Base-by-base conservation (phyloP, 2,113 vertebrate species). In the Centropus unirufus region DNA sequence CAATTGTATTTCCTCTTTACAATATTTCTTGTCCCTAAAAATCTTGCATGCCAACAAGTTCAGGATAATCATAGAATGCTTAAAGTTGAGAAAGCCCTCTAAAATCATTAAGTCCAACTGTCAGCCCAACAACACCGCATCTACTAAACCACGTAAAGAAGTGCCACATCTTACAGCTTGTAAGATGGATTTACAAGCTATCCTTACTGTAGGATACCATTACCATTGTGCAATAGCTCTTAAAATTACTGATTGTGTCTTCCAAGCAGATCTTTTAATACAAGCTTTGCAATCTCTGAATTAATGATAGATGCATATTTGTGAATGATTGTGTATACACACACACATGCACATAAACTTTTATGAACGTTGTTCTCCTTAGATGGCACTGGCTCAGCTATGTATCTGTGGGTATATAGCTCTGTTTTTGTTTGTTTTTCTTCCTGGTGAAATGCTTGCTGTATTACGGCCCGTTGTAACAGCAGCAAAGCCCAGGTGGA, bases 191-290 rank as follows among this genome's bases (percentile, higher is more conserved):
- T 64, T 68, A 36, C 16, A 79, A 72, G 7, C 58, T 86, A 27
- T 36, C 23, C 8, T 72, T 66, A 46, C 6, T 0, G 0, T 82
- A 36, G 36, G 36, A 36, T 36, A 36, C 36, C 36, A 36, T 36
- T 36, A 36, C 36, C 36, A 36, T 36, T 36, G 27, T 34, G 14
- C 27, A 77, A 51, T 22, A 77, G 15, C 26, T 82, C 34, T 87
- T 70, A 77, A 78, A 75, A 57, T 72, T 79, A n/a, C 40, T 32
- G 26, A 15, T 32, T 29, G 15, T 67, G 24, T 80, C 83, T 68
- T 77, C 86, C 39, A 83, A 54, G 54, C 3, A 40, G 19, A n/a
- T 51, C 13, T 90, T 81, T 66, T 16, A 59, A n/a, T 62, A 72
- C 18, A 61, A 85, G 8, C 16, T 70, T 75, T 87, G 19, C 26